Conservation (phyloP, 2,888 invertebrate species). For the Sesia apiformis region DNA sequence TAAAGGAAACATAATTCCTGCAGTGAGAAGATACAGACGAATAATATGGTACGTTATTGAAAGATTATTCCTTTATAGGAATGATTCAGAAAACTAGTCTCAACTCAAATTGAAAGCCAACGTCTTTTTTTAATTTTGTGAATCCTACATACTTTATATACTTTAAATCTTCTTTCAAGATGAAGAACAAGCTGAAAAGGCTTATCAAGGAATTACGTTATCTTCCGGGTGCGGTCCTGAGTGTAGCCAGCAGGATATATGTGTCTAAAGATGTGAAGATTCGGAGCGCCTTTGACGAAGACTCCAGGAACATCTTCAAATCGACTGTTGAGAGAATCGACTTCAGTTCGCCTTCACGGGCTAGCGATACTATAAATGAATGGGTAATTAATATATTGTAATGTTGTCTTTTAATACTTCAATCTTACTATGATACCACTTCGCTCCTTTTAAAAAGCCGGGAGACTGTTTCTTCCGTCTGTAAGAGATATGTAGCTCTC, state of each 20-base stretch:
- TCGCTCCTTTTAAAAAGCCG: no score
- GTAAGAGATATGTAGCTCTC: no score
- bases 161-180: neutral
- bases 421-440: no score
- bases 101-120: no score
- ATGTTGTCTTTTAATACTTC: neutral
- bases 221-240: conserved; percentile 1
- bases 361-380: conserved; percentile 72
- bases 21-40: no score
- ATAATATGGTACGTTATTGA: no score
- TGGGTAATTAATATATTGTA: conserved; percentile 63
- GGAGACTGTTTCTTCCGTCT: no score
- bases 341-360: neutral
- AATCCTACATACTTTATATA: neutral
- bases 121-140: no score
- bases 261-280: neutral
- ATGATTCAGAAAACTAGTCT: no score
- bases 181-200: conserved; percentile 1
- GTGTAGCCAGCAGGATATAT: conserved; percentile 5
- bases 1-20: no score
- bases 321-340: conserved; percentile 3
- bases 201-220: neutral
- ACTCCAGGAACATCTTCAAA: conserved; percentile 4
- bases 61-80: no score
- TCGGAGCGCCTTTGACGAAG: neutral